Conservation (phyloP, 2,113 vertebrate species). For the Nannospalax galili region DNA sequence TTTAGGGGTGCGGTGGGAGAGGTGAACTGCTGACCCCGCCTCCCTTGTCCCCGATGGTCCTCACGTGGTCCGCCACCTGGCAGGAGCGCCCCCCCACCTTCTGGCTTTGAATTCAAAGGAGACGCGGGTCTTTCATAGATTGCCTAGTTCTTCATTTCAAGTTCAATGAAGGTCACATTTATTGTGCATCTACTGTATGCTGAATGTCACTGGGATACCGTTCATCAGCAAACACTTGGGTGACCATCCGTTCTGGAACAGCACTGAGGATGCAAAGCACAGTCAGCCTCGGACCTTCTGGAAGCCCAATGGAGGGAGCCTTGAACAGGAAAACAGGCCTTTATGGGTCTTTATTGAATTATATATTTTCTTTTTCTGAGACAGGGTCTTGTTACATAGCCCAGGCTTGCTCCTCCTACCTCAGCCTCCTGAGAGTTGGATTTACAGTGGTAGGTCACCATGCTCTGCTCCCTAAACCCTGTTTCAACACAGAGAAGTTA, state of each 20-base stretch:
- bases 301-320: not conserved
- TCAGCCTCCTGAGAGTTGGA: not conserved
- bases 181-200: constrained; percentile 2
- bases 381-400: not conserved
- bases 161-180: constrained; percentile 61
- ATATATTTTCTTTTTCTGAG: not conserved
- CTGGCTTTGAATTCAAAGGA: not conserved
- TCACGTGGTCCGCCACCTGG: not conserved
- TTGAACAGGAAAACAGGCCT: not conserved
- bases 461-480: not conserved
- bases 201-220: not conserved
- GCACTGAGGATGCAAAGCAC: not conserved
- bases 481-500: not conserved
- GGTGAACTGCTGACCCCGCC: not conserved
- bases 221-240: not conserved
- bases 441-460: not conserved
- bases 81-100: not conserved
- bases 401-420: not conserved
- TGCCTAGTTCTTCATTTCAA: constrained; percentile 52
- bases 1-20: not conserved
- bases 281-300: not conserved
- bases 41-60: not conserved
- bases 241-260: not conserved
- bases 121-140: not conserved
- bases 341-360: not conserved